These are phyloP conservation scores for Chaetogeoica ovagalla DNA, from an alignment of 2,888 invertebrate species.

Conservation along the genomic window DNA sequence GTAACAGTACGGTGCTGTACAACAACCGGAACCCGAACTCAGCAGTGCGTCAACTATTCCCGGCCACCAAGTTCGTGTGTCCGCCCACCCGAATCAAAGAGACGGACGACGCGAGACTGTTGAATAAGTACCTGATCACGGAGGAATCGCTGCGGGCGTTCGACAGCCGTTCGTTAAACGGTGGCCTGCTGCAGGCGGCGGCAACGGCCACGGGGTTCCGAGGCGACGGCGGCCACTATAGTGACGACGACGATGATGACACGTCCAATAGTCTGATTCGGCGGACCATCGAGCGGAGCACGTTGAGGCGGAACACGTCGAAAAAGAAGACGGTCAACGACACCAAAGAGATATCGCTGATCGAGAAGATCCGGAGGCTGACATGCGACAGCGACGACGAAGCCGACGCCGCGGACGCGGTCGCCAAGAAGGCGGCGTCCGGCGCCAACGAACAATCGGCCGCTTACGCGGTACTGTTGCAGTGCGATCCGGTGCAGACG, in stretches of 20 bases:
- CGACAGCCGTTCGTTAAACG: slow-evolving; percentile 59
- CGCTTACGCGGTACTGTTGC: slow-evolving; percentile 8
- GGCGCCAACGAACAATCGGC: slow-evolving; percentile 56
- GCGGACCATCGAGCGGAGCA: slow-evolving; percentile 80
- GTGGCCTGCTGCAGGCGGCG: not conserved
- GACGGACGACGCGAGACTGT: slow-evolving; percentile 56
- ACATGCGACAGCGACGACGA: slow-evolving; percentile 82
- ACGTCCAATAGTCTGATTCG: slow-evolving; percentile 62
- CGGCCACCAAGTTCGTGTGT: slow-evolving; percentile 66
- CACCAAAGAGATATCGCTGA: slow-evolving; percentile 71
- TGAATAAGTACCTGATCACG: slow-evolving; percentile 67
- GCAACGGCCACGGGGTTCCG: not conserved
- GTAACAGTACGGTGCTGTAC: slow-evolving; percentile 58
- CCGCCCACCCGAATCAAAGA: slow-evolving; percentile 65
- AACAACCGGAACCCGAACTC: slow-evolving; percentile 64
- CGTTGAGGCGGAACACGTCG: slow-evolving; percentile 76
- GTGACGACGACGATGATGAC: slow-evolving; percentile 56
- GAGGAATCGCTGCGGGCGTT: slow-evolving; percentile 76
- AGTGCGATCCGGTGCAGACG: slow-evolving; percentile 21
- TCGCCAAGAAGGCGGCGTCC: slow-evolving; percentile 54
- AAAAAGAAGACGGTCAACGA: slow-evolving; percentile 57
- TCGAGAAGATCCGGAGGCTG: slow-evolving; percentile 81
- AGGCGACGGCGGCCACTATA: slow-evolving; percentile 41
- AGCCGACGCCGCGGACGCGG: slow-evolving; percentile 58
- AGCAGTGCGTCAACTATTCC: slow-evolving; percentile 82